A percentile compares a stretch with the other conserved stretches of the same genome.
phyloP scores from a whole-genome alignment of 1,140 invertebrate genomes.

The Anoplolepis gracilipes region DNA sequence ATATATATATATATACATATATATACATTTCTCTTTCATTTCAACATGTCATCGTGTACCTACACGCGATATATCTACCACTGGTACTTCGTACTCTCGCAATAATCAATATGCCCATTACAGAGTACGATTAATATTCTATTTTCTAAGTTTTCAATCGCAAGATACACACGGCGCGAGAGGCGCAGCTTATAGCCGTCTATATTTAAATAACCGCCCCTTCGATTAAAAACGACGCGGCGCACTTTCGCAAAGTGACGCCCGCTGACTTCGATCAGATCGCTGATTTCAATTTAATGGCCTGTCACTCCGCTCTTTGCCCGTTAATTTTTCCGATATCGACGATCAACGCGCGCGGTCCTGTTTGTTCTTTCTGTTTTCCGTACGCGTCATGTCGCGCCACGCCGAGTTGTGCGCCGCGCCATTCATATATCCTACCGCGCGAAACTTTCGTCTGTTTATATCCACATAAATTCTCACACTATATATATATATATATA shows the following conservation, averaged over 20 bases:
- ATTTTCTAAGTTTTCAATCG: slow-evolving; percentile 60
- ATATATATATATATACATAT: not conserved
- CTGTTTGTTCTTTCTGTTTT: slow-evolving; percentile 57
- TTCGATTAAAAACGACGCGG: slow-evolving; percentile 59
- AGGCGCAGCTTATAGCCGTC: slow-evolving; percentile 43
- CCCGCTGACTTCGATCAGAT: slow-evolving; percentile 57
- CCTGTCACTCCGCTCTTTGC: slow-evolving; percentile 60
- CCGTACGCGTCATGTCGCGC: slow-evolving; percentile 19
- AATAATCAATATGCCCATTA: slow-evolving; percentile 24
- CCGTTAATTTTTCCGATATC: slow-evolving; percentile 61
- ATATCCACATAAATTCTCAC: slow-evolving; percentile 66
- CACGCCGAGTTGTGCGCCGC: not conserved
- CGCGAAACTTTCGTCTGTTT: slow-evolving; percentile 64
- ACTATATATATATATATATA: too few relatives aligned
- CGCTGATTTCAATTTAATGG: slow-evolving; percentile 62
- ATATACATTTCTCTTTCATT: not conserved
- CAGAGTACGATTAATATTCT: slow-evolving; percentile 44
- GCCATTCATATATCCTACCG: slow-evolving; percentile 41
- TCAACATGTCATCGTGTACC: not conserved
- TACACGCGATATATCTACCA: not conserved
- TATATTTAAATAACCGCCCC: slow-evolving; percentile 46
- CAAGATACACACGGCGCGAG: not conserved
- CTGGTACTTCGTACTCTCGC: not conserved
- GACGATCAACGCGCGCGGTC: slow-evolving; percentile 35
- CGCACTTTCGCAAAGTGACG: slow-evolving; percentile 62